Conservation (phyloP, 2,797 vertebrate species). For the Chelonia mydas region DNA sequence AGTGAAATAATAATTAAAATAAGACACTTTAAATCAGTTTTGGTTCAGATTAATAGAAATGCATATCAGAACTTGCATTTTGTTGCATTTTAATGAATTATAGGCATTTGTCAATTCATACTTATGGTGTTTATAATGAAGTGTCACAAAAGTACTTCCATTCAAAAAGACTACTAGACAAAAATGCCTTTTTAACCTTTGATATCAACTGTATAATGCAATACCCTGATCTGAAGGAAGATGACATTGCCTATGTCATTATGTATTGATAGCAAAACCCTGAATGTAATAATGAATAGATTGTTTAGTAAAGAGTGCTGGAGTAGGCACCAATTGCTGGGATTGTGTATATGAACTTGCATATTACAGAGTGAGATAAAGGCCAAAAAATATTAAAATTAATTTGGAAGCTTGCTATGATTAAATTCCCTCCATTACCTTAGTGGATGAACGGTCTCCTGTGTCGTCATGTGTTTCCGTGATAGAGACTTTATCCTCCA, state of each 20-base stretch:
- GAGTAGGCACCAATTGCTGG: rapidly evolving
- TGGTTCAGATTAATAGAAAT: not conserved
- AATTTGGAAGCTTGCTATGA: not conserved
- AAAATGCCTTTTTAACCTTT: rapidly evolving
- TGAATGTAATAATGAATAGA: not conserved
- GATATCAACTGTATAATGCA: not conserved
- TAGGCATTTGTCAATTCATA: not conserved
- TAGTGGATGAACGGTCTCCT: not conserved
- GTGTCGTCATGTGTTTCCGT: not conserved
- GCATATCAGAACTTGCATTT: not conserved
- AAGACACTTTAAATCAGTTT: not conserved
- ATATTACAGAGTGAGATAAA: not conserved
- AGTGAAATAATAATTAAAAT: not conserved
- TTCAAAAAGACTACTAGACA: not conserved
- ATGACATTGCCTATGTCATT: not conserved
- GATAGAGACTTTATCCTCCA: not conserved
- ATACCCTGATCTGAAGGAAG: not conserved
- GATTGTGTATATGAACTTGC: not conserved
- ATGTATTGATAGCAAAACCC: not conserved
- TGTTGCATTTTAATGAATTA: not conserved
- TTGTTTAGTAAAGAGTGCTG: not conserved
- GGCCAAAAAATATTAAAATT: not conserved
- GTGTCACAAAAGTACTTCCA: not conserved
- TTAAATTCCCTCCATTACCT: not conserved
- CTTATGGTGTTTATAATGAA: not conserved